phyloP scores from a whole-genome alignment of 2,797 vertebrate genomes.

The Girardinus metallicus region DNA sequence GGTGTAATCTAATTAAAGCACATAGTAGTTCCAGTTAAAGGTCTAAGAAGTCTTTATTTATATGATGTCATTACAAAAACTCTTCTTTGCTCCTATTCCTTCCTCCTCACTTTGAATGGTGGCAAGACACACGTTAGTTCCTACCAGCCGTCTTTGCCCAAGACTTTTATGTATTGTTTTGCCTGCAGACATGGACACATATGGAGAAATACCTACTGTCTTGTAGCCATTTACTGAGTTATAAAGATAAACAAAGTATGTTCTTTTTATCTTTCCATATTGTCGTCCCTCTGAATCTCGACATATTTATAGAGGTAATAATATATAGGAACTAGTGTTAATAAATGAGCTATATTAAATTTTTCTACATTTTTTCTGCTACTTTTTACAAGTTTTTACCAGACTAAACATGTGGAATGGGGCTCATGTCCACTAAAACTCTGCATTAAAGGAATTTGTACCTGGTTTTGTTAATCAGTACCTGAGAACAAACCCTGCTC shows the following conservation, averaged over 20 bases:
- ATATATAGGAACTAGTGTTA: background rate
- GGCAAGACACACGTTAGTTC: background rate
- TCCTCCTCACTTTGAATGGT: background rate
- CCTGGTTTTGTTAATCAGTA: slow-evolving; percentile 2
- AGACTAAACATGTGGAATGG: background rate
- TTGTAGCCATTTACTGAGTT: background rate
- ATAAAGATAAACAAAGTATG: background rate
- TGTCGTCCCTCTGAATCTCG: background rate
- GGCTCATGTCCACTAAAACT: background rate
- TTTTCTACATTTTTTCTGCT: background rate
- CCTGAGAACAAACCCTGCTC: background rate
- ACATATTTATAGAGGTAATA: background rate
- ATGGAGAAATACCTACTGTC: background rate
- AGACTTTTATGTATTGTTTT: background rate
- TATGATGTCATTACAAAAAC: too few species aligned
- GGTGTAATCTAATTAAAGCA: background rate
- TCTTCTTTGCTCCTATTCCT: background rate
- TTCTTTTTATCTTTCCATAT: background rate
- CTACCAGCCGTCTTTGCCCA: background rate
- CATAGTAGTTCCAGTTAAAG: background rate
- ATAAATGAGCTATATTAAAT: background rate
- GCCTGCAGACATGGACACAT: background rate
- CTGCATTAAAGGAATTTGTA: background rate
- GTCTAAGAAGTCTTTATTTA: too few species aligned
- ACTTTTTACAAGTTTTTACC: background rate